Base-by-base conservation (phyloP, 2,113 vertebrate species). In the Mormoops blainvillei region DNA sequence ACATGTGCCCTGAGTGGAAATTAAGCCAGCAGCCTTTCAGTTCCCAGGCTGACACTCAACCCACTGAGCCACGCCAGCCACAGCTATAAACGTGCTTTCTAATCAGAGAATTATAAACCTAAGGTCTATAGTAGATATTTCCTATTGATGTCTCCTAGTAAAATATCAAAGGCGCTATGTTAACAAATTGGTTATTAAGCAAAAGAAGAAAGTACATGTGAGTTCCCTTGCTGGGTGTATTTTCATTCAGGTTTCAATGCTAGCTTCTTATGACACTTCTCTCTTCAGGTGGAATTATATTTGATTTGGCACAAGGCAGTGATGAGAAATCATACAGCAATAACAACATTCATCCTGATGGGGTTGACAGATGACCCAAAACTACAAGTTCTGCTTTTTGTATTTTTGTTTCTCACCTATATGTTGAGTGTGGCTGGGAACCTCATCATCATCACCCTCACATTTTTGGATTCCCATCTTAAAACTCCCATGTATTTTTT, bases 401-500 rank as follows among this genome's bases (percentile, higher is more conserved):
- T 89, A 13, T 88, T 96, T 80, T 73, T 97, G 6, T 80, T 96
- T 61, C 38, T 97, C 36, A 96, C 92, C 48, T 97, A 96, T 38
- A 65, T 91, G 20, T 22, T 97, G 36, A 95, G 92, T 70, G 70
- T 97, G 52, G n/a, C 90, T 48, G 94, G 97, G 68, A 97, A 97
- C 45, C 45, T 97, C 50, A 89, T 26, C 71, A 96, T 97, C 22
- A 97, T 97, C 33, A 38, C 74, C 14, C 96, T 97, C 43, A 97
- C 93, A 13, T 82, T 97, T 85, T 61, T 88, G 71, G 56, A 95
- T 94, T 54, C 83, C 13, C 91, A 92, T 22, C 97, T 97, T 38
- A 95, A 97, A 87, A 97, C 65, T 0, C 96, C 94, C 36, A 97
- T 97, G 93, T 97, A 96, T 76, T 96, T 94, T 86, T 96, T 97